Evolutionary conservation across 1,140 invertebrate genomes (phyloP).

Genomic region (Pachyrhynchus sulphureomaculatus): DNA sequence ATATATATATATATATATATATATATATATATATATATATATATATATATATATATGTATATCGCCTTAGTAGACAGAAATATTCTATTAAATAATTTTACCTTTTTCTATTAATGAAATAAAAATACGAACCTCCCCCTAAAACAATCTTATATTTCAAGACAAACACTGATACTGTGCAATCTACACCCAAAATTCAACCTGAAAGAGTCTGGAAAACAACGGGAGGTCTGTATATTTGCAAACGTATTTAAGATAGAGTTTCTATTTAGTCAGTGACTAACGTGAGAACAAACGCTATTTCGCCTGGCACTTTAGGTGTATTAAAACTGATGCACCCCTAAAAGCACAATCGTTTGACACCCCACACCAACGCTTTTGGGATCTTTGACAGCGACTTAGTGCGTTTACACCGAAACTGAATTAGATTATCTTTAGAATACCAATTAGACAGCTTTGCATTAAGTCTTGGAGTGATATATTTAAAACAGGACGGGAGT

Average conservation of each 20-base stretch:
- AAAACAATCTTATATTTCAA: slow-evolving; percentile 8
- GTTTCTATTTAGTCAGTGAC: slow-evolving; percentile 42
- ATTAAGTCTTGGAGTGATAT: slow-evolving; percentile 26
- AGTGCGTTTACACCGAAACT: slow-evolving; percentile 31
- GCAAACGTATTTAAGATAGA: slow-evolving; percentile 40
- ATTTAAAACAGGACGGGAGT: slow-evolving; percentile 12
- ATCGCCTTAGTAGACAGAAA: too few species aligned
- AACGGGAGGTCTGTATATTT: slow-evolving; percentile 25
- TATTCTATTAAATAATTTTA: too few species aligned
- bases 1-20: too few species aligned
- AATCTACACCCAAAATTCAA: neutral
- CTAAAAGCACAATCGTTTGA: slow-evolving; percentile 19
- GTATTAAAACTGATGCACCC: slow-evolving; percentile 36
- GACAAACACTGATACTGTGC: slow-evolving; percentile 5
- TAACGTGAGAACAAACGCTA: slow-evolving; percentile 38
- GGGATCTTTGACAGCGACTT: slow-evolving; percentile 14
- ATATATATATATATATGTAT: too few species aligned
- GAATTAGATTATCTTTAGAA: slow-evolving; percentile 33
- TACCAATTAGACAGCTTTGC: slow-evolving; percentile 25
- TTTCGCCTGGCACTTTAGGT: slow-evolving; percentile 13
- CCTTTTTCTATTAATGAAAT: neutral
- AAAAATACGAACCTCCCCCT: neutral
- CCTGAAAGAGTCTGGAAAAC: too few species aligned
- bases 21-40: too few species aligned
- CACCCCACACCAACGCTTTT: slow-evolving; percentile 1